phyloP scores from a whole-genome alignment of 2,888 invertebrate species.

The Limnephilus rhombicus region DNA sequence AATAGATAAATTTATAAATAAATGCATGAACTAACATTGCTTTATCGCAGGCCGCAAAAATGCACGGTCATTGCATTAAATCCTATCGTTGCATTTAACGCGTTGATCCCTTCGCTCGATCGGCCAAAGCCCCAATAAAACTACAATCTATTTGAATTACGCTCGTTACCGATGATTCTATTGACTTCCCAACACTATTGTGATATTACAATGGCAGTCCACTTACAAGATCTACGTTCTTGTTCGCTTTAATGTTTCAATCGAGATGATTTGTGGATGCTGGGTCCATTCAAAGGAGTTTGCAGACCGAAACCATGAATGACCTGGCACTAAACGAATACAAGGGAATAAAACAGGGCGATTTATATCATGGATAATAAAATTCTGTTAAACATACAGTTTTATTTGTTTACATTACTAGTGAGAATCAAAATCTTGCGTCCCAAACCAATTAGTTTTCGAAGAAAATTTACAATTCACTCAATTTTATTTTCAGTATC shows the following conservation, averaged over 20 bases:
- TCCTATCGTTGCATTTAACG: not conserved
- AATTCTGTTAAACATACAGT: not conserved
- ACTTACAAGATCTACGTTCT: conserved; percentile 17
- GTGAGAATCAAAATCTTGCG: not conserved
- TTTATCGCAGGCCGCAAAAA: not conserved
- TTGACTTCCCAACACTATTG: not conserved
- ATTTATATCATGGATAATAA: not conserved
- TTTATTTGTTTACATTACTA: not conserved
- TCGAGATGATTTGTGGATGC: conserved; percentile 46
- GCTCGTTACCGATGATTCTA: not conserved
- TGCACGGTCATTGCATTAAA: not conserved
- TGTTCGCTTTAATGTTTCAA: conserved; percentile 56
- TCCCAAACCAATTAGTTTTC: no score
- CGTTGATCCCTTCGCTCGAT: not conserved
- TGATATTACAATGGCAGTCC: not conserved
- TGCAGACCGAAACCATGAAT: not conserved
- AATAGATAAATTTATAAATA: not conserved
- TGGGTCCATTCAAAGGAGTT: not conserved
- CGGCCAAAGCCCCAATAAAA: not conserved
- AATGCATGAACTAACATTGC: not conserved
- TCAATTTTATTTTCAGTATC: no score
- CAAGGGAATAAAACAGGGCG: not conserved
- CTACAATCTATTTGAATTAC: not conserved
- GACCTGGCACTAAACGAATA: not conserved
- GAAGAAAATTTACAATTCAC: no score